Evolutionary conservation across 1,140 invertebrate species (phyloP), one percentile per base, ranked within the genome.

Genomic region (Ceratoteleas bidentatus): DNA sequence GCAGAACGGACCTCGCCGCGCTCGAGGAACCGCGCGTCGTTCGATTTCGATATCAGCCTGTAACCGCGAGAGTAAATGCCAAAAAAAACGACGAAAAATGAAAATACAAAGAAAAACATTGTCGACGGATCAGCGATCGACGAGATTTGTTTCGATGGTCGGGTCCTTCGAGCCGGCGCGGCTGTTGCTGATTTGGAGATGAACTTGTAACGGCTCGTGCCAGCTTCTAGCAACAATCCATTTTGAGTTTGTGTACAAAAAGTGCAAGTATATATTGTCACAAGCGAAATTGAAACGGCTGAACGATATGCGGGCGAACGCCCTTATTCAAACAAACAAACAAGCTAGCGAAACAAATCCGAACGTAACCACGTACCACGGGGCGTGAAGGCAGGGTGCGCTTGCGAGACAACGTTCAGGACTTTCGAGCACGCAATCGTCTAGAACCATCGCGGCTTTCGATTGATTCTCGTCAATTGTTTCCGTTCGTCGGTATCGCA

Each of bases 191-290:
- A 61, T 62, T 73, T 60, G 54, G 5, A 70, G 49, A 76, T 68
- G 56, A 82, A 77, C 45, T 74, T 78, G 69, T 69, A 74, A 64
- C 64, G 73, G 57, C 69, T 78, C 64, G 69, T 83, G 74, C 69
- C 69, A 77, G 74, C 68, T 83, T 77, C 69, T 77, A 77, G 52
- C 56, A 64, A 69, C 53, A 73, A 82, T 62, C 11, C 57, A 70
- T 74, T 82, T 77, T 73, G 14, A 73, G 54, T 82, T 82, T 66
- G 34, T 77, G 57, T 77, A 72, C 73, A 68, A 72, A 73, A 64
- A 72, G 69, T 38, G 9, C 9, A 50, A 50, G 8, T 52, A 81
- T 75, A 68, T 68, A 76, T 73, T 65, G 53, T 75, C 79, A 72
- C 52, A 32, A 64, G 52, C 54, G 56, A 66, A 72, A 81, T 47